Conservation (phyloP, 2,797 vertebrate species). For the Protosalanx chinensis region DNA sequence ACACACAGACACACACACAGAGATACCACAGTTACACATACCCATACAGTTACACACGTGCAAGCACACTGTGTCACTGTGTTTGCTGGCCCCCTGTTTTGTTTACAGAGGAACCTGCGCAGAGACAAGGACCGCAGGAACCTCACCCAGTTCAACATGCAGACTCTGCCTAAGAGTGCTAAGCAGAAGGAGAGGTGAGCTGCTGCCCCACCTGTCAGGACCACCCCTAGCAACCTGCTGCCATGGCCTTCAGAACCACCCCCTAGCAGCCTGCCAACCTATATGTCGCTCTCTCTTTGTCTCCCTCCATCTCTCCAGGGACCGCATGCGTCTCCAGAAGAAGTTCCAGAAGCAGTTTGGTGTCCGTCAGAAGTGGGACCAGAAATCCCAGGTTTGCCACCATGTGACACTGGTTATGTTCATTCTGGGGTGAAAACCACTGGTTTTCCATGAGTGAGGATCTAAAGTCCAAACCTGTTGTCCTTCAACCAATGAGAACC, state of each 20-base stretch:
- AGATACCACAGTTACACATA: too few species aligned
- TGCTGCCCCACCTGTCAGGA: too few species aligned
- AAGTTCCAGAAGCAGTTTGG: constrained; percentile 99
- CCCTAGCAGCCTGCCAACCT: neutral
- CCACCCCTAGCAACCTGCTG: too few species aligned
- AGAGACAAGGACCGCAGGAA: constrained; percentile 96
- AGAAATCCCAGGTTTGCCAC: constrained; percentile 89
- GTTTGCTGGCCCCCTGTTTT: neutral
- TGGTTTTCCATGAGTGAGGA: neutral
- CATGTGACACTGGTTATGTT: neutral
- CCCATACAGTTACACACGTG: too few species aligned
- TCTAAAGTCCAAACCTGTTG: too few species aligned
- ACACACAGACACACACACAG: neutral
- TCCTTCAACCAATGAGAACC: too few species aligned
- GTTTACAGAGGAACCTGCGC: constrained; percentile 87
- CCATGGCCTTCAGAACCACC: too few species aligned
- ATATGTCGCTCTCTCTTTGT: neutral
- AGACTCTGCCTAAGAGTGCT: constrained; percentile 95
- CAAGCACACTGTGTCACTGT: too few species aligned
- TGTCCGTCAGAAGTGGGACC: constrained; percentile 97
- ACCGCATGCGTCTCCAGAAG: constrained; percentile 94
- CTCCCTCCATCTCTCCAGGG: constrained; percentile 67
- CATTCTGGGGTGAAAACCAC: neutral
- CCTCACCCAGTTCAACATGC: constrained; percentile 95
- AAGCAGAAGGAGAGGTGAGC: constrained; percentile 97